A percentile compares a stretch with the other conserved stretches of the same genome.
Evolutionary conservation across 2,113 vertebrate species (phyloP).

Genomic region (Salvelinus alpinus): DNA sequence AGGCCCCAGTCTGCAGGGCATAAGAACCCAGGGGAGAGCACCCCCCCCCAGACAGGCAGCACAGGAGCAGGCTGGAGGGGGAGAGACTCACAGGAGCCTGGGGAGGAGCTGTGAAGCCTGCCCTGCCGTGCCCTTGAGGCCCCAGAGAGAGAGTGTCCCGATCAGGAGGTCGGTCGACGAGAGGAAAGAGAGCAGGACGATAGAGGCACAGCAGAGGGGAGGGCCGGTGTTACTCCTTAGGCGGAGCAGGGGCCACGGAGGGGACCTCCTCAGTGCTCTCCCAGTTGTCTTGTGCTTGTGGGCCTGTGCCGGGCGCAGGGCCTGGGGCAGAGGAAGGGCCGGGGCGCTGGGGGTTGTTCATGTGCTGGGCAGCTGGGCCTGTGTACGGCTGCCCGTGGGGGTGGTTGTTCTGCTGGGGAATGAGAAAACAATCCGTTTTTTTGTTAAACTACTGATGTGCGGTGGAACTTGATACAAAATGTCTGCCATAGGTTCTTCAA

Average conservation of each 20-base stretch:
- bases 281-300: slow-evolving; percentile 98
- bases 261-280: slow-evolving; percentile 94
- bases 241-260: slow-evolving; percentile 76
- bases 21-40: slow-evolving; percentile 63
- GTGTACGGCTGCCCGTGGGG: slow-evolving; percentile 98
- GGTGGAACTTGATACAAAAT: neutral
- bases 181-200: slow-evolving; percentile 68
- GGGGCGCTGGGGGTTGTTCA: slow-evolving; percentile 97
- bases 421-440: neutral
- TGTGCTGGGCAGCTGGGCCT: slow-evolving; percentile 97
- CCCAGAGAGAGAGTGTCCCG: slow-evolving; percentile 69
- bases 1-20: slow-evolving; percentile 85
- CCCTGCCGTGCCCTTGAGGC: slow-evolving; percentile 64
- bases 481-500: neutral
- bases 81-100: slow-evolving; percentile 75
- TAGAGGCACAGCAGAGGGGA: slow-evolving; percentile 72
- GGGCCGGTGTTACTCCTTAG: slow-evolving; percentile 87
- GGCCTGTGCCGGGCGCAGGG: slow-evolving; percentile 71
- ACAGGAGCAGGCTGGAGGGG: slow-evolving; percentile 28
- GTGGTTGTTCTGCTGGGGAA: slow-evolving; percentile 87
- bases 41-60: slow-evolving; percentile 24
- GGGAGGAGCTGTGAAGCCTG: slow-evolving; percentile 88
- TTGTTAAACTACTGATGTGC: neutral
- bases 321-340: slow-evolving; percentile 63
- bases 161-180: slow-evolving; percentile 74